These are phyloP conservation scores for Alca torda DNA, from an alignment of 2,797 vertebrate genomes.

Conservation along the genomic window DNA sequence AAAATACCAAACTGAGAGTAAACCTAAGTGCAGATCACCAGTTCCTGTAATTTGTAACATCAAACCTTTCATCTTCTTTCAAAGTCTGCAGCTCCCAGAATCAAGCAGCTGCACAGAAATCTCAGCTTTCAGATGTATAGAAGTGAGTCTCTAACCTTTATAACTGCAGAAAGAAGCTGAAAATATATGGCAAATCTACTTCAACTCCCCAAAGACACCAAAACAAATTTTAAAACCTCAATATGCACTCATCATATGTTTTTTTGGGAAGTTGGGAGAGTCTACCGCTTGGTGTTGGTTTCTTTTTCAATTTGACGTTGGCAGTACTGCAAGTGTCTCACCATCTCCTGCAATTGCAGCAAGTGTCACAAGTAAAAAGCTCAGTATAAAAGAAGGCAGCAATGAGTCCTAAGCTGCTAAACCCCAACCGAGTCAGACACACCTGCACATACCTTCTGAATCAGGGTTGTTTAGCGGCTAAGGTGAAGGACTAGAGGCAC, in stretches of 20 bases:
- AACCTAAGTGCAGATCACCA: neutral
- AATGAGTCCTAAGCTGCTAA: neutral
- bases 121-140: neutral
- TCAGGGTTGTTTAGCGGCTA: neutral
- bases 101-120: neutral
- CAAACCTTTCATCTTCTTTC: neutral
- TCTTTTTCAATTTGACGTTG: neutral
- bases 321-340: neutral
- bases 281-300: fast-evolving
- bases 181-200: neutral
- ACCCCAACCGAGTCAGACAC: neutral
- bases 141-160: neutral
- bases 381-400: neutral
- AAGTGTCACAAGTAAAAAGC: neutral
- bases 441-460: neutral
- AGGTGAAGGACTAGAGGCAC: neutral
- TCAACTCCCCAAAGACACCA: neutral
- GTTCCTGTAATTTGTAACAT: neutral
- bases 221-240: neutral
- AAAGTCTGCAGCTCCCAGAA: neutral
- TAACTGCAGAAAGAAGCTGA: neutral
- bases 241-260: neutral
- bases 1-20: slow-evolving; percentile 25
- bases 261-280: neutral
- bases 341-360: neutral